Evolutionary conservation across 30 jellyfish, hydroid and myxozoan species (phyloP).

Genomic region (Cassiopea xamachana): DNA sequence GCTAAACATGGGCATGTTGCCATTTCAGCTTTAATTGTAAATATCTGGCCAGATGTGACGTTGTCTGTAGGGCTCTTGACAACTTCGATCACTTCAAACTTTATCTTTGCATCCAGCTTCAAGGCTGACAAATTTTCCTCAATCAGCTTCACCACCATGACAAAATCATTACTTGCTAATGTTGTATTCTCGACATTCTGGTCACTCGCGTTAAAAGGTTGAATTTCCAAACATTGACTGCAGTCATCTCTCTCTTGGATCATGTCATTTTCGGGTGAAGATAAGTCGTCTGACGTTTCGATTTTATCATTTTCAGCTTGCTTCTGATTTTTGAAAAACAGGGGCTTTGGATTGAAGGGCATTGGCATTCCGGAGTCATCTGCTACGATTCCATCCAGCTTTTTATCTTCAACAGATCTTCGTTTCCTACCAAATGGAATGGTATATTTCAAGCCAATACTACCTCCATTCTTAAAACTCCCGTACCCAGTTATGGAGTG

Average conservation of each 20-base stretch:
- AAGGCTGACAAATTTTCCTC: constrained; percentile 55
- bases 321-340: not conserved
- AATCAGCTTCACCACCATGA: constrained; percentile 61
- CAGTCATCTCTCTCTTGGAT: constrained; percentile 21
- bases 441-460: constrained; percentile 14
- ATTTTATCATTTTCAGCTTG: not conserved
- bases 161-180: constrained; percentile 50
- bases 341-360: not conserved
- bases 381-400: too few relatives aligned
- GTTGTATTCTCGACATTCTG: constrained; percentile 31
- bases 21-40: constrained; percentile 61
- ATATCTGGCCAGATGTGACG: constrained; percentile 48
- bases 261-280: not conserved
- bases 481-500: constrained; percentile 30
- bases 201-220: constrained; percentile 37
- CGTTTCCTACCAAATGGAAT: constrained; percentile 23
- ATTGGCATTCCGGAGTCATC: not conserved
- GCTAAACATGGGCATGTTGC: constrained; percentile 70
- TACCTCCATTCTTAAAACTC: not conserved
- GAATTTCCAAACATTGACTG: constrained; percentile 49
- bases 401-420: constrained; percentile 33
- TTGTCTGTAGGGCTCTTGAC: constrained; percentile 53
- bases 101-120: constrained; percentile 47
- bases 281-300: not conserved
- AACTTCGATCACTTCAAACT: constrained; percentile 56